Evolutionary conservation across 2,113 vertebrate genomes (phyloP).

Genomic region (Ictidomys tridecemlineatus): DNA sequence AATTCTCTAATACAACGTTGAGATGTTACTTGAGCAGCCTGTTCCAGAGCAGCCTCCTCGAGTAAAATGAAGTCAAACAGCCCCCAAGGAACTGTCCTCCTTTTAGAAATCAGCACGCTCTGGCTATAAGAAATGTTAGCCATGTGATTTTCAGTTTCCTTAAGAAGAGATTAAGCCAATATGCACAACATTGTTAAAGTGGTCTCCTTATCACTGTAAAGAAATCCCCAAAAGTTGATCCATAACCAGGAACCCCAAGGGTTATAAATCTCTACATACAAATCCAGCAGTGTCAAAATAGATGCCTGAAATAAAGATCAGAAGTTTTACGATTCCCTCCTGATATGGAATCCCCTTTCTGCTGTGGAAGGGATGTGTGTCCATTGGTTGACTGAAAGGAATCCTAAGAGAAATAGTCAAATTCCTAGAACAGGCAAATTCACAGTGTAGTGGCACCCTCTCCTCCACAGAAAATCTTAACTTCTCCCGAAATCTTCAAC

Average conservation of each 20-base stretch:
- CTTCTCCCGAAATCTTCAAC: too few relatives aligned
- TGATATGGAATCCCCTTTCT: background rate
- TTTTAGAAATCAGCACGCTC: background rate
- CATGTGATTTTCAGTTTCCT: constrained; percentile 34
- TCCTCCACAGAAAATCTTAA: too few relatives aligned
- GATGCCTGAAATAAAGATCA: background rate
- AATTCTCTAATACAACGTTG: background rate
- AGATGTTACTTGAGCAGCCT: background rate
- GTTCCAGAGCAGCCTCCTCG: background rate
- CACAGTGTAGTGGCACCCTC: background rate
- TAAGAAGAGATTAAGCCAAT: background rate
- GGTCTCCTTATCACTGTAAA: background rate
- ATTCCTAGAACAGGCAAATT: background rate
- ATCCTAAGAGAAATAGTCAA: too few relatives aligned
- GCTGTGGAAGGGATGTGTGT: background rate
- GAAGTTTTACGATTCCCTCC: background rate
- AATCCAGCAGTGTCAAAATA: background rate
- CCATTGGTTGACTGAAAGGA: background rate
- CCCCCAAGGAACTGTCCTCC: background rate
- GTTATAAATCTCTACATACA: background rate
- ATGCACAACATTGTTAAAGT: background rate
- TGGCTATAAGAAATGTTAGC: constrained; percentile 9
- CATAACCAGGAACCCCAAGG: background rate
- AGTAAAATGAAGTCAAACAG: background rate
- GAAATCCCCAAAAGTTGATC: background rate